Percentiles rank a stretch among this genome's conserved stretches.
Evolutionary conservation across 2,797 vertebrate genomes (phyloP).

Genomic region (Hephaestus fuliginosus): DNA sequence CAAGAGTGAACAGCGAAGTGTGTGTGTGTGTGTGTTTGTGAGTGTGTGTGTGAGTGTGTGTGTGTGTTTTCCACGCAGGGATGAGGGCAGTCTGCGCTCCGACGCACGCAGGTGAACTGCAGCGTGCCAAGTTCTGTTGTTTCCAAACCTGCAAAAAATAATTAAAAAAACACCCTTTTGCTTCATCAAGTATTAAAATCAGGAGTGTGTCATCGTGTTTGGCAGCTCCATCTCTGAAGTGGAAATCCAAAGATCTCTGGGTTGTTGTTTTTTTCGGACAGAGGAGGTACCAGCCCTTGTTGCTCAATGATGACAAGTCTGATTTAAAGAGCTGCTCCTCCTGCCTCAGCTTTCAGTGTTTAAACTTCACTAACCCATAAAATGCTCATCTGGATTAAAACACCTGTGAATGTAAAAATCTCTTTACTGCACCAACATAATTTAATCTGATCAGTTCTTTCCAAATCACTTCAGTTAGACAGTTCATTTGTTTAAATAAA

Average conservation of each 20-base stretch:
- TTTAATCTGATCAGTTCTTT: too few species aligned
- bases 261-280: conserved; percentile 20
- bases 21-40: not conserved
- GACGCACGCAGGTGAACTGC: conserved; percentile 34
- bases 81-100: conserved; percentile 24
- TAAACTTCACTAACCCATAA: not conserved
- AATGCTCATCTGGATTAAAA: not conserved
- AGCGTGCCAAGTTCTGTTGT: not conserved
- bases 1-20: not conserved
- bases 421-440: not conserved
- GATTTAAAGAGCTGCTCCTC: not conserved
- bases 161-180: fast-evolving
- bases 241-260: not conserved
- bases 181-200: not conserved
- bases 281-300: conserved; percentile 34
- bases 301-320: conserved; percentile 42
- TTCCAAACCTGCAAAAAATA: not conserved
- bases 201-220: not conserved
- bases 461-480: too few species aligned
- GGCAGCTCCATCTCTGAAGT: conserved; percentile 17
- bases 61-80: conserved; percentile 4
- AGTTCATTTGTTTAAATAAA: not conserved
- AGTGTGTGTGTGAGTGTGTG: not conserved
- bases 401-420: not conserved
- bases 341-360: not conserved